phyloP scores from a whole-genome alignment of 1,140 invertebrate genomes.

The Trigoniulus corallinus region DNA sequence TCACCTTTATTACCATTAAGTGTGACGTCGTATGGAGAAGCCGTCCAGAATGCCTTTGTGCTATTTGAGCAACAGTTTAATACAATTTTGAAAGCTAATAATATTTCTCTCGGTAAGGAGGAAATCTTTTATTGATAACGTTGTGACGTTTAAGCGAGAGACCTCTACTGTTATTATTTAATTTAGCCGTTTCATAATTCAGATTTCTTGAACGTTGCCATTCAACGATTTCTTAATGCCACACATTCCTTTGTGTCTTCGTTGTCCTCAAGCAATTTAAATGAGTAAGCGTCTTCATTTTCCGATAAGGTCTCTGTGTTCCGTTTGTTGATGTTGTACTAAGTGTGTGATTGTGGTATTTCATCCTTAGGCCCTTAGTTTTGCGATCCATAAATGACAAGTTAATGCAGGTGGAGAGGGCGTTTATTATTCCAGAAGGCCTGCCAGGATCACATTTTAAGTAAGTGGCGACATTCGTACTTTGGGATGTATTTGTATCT shows the following conservation, averaged over 20 bases:
- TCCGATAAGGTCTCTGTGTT: background rate
- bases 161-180: background rate
- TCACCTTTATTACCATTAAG: background rate
- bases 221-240: background rate
- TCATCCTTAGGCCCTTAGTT: too few relatives aligned
- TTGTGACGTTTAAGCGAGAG: background rate
- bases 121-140: background rate
- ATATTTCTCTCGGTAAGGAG: background rate
- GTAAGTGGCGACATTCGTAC: background rate
- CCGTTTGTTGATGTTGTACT: background rate
- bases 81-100: background rate
- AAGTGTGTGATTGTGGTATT: background rate
- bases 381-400: background rate
- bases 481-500: background rate
- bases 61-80: background rate
- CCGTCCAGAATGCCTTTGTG: background rate
- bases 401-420: background rate
- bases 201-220: background rate
- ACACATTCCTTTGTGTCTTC: background rate
- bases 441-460: background rate
- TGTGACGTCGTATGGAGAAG: background rate
- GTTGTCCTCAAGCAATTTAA: background rate
- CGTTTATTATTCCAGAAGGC: background rate
- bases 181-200: background rate
- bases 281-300: background rate